These are phyloP conservation scores for Lasioglossum zephyrum DNA, from an alignment of 2,888 invertebrate genomes.

Conservation along the genomic window DNA sequence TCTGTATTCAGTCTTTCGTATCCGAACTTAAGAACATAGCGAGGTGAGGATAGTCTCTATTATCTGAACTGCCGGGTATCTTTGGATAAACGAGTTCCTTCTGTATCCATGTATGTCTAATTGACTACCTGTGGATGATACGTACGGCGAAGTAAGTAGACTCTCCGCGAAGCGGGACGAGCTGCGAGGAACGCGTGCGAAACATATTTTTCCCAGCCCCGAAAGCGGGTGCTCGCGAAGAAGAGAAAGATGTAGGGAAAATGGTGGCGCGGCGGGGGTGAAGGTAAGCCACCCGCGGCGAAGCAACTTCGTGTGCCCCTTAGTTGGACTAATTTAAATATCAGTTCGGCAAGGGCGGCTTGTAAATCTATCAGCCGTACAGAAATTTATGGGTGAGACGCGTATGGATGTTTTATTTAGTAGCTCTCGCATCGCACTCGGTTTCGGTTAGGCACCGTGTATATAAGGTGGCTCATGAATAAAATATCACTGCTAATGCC, in stretches of 20 bases:
- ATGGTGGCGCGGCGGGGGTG: conserved; percentile 25
- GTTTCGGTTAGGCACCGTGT: conserved; percentile 74
- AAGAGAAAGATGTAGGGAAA: neutral
- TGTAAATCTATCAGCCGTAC: conserved; percentile 83
- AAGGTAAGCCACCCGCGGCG: conserved; percentile 69
- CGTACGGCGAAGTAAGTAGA: conserved; percentile 45
- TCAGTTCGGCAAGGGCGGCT: conserved; percentile 82
- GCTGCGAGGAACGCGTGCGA: conserved; percentile 60
- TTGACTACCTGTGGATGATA: conserved; percentile 57
- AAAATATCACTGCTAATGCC: conserved; percentile 84
- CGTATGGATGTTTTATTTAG: conserved; percentile 84
- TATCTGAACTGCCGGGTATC: no score
- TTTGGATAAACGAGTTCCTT: neutral
- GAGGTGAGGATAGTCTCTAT: no score
- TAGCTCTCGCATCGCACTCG: conserved; percentile 78
- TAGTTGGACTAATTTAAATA: conserved; percentile 84
- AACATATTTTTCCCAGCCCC: conserved; percentile 74
- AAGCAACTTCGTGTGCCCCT: conserved; percentile 73
- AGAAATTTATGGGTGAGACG: conserved; percentile 82
- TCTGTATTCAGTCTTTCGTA: no score
- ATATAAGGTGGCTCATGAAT: conserved; percentile 83
- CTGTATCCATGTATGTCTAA: neutral
- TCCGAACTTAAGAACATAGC: no score
- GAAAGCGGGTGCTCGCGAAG: conserved; percentile 28
- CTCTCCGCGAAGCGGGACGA: conserved; percentile 38